Evolutionary conservation across 2,113 vertebrate species (phyloP), one percentile per base, ranked within the genome.

Genomic region (Daphoenositta chrysoptera): DNA sequence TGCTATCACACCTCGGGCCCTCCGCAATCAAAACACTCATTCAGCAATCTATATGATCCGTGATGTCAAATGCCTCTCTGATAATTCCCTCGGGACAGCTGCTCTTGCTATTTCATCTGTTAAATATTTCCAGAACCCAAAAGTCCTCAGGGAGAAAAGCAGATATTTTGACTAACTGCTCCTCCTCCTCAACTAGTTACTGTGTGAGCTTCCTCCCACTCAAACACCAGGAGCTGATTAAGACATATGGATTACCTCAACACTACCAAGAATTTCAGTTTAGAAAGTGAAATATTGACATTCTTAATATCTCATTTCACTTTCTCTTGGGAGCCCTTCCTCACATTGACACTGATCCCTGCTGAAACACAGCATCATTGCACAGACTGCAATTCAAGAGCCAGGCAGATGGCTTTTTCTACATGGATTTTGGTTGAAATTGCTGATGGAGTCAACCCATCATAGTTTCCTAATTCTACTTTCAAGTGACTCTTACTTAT

Each of bases 191-290:
- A 97, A n/a, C 85, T 71, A 96, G 83, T 87, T 78, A 86, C 88
- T 95, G 93, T 93, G 96, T 89, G 89, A 93, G 83, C 83, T 96
- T 89, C 92, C 90, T 96, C 96, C 96, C 90, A 97, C 96, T 96
- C 96, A 90, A 96, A 90, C 93, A 92, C 90, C 90, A 89, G 44
- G 77, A 96, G 93, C 2, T 96, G 94, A 96, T 97, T 97, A 96
- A 96, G 90, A 97, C 96, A 97, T 96, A 97, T 94, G 96, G 94
- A 96, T 96, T 94, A 96, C 92, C 96, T 95, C 94, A 97, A 96
- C 94, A 87, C 96, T 76, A 87, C 72, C 80, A 87, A 89, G 88
- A 82, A 78, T 86, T 94, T 81, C 92, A 88, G 85, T 94, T 87
- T 71, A 89, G 91, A 64, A 93, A 95, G 90, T 75, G 94, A 96